Conservation (phyloP, 1,140 invertebrate genomes). For the Aphelinus certus region DNA sequence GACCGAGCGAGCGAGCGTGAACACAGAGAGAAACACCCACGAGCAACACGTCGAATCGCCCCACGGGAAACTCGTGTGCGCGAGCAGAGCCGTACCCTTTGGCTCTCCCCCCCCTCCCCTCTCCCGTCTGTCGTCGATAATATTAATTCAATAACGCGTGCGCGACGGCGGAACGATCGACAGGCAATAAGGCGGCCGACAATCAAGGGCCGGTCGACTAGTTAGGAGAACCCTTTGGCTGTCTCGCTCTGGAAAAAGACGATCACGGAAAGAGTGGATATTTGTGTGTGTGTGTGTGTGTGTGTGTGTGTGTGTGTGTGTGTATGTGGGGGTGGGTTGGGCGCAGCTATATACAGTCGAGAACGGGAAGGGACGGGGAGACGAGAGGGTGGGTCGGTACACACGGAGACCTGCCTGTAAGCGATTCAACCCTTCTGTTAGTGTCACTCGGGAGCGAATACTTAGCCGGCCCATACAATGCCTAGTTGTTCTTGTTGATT, state of each 20-base stretch:
- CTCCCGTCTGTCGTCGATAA: conserved; percentile 36
- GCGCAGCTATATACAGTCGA: background rate
- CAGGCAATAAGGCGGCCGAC: conserved; percentile 63
- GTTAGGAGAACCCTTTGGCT: conserved; percentile 50
- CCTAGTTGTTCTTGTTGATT: conserved; percentile 66
- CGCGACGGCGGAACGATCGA: conserved; percentile 58
- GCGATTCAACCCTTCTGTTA: conserved; percentile 60
- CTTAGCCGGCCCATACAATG: conserved; percentile 48
- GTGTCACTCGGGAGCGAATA: conserved; percentile 61
- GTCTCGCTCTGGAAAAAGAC: conserved; percentile 5
- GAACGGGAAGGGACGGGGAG: conserved; percentile 36
- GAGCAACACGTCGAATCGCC: too few species aligned
- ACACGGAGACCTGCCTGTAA: conserved; percentile 34
- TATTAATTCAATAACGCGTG: conserved; percentile 65
- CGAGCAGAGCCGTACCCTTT: conserved; percentile 32
- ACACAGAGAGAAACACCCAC: too few species aligned
- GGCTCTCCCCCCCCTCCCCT: conserved; percentile 15
- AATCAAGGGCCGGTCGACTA: conserved; percentile 55
- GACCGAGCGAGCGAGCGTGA: too few species aligned
- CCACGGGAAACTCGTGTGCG: conserved; percentile 46
- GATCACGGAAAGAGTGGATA: conserved; percentile 22
- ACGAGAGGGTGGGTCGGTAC: conserved; percentile 33
- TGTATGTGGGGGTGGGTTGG: background rate
- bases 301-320: background rate
- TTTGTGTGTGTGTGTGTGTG: background rate